These are phyloP conservation scores for Calosoma granatense DNA, from an alignment of 1,140 invertebrate genomes.

Conservation along the genomic window DNA sequence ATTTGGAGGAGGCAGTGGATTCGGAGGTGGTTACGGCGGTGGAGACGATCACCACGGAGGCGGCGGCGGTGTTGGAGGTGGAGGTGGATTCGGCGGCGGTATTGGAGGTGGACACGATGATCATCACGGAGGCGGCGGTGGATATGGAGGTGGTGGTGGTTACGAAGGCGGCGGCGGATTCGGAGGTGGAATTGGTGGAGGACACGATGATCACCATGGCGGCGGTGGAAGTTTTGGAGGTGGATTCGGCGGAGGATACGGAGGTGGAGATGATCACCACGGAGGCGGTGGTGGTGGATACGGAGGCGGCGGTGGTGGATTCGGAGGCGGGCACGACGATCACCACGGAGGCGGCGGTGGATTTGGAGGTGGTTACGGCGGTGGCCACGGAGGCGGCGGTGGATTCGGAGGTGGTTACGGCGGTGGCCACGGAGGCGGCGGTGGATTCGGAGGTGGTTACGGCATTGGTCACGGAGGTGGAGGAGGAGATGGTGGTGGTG, in stretches of 20 bases:
- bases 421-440: neutral
- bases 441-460: neutral
- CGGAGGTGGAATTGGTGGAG: neutral
- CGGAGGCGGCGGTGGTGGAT: neutral
- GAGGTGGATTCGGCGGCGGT: neutral
- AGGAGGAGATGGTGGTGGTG: neutral
- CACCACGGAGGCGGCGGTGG: neutral
- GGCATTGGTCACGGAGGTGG: neutral
- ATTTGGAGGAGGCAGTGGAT: neutral
- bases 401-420: neutral
- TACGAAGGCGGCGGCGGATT: neutral
- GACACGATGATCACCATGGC: neutral
- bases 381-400: neutral
- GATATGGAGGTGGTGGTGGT: neutral
- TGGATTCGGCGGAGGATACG: neutral
- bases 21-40: neutral
- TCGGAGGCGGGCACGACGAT: neutral
- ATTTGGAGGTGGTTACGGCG: neutral
- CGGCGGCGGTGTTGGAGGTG: neutral
- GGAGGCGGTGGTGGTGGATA: neutral
- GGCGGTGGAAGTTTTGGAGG: neutral
- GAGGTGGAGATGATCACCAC: neutral
- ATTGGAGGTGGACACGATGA: neutral
- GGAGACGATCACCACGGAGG: neutral
- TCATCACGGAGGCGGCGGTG: neutral